Conservation (phyloP, 2,888 invertebrate species). For the Sesia bembeciformis region DNA sequence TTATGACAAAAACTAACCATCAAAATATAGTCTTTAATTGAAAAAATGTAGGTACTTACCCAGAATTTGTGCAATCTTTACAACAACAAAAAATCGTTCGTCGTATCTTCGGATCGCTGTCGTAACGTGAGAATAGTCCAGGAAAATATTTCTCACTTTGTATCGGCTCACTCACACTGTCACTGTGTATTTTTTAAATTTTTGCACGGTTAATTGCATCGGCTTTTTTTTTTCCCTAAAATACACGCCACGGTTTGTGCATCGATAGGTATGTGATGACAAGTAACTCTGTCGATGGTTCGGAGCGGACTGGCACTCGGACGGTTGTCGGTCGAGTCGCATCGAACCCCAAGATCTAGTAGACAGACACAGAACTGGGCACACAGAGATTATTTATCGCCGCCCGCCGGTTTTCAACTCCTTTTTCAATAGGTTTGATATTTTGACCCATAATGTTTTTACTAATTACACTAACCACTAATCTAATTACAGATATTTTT, state of each 20-base stretch:
- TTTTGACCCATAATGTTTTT: no score
- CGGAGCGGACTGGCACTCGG: constrained; percentile 46
- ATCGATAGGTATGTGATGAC: constrained; percentile 19
- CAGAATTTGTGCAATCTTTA: constrained; percentile 42
- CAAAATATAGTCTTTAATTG: background rate
- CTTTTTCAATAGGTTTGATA: no score
- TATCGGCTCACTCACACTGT: constrained; percentile 59
- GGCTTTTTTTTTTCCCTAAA: constrained; percentile 32
- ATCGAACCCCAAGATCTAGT: no score
- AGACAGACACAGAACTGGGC: no score
- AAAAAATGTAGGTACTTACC: constrained; percentile 27
- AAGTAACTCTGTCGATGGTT: constrained; percentile 46
- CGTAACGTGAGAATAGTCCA: constrained; percentile 17
- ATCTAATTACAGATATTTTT: no score
- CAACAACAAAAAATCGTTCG: constrained; percentile 23
- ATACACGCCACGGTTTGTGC: constrained; percentile 33
- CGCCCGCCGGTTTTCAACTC: no score
- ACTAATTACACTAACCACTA: no score
- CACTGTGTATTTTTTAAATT: constrained; percentile 33
- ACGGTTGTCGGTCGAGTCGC: constrained; percentile 1
- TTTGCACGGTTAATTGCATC: constrained; percentile 31
- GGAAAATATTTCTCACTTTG: constrained; percentile 40
- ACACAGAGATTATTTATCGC: no score
- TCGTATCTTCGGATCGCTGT: constrained; percentile 35
- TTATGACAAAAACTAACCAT: no score